phyloP scores from a whole-genome alignment of 2,113 vertebrate species.

The Serinus canaria region DNA sequence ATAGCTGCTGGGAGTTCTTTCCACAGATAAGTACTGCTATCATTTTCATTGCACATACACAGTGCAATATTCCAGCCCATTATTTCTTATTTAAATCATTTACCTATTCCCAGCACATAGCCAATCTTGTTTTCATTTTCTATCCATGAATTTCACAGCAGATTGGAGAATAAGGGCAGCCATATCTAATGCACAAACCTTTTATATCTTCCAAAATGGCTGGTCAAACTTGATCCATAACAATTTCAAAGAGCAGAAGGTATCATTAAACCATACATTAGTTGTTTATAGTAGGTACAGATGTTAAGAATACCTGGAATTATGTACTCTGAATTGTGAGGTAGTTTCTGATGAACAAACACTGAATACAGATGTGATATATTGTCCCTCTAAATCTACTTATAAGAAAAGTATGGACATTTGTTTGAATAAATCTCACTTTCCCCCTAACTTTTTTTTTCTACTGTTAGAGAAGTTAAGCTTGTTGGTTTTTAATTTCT shows the following conservation, averaged over 20 bases:
- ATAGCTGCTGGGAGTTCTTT: background rate
- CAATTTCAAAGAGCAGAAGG: background rate
- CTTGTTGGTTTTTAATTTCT: background rate
- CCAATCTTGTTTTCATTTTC: background rate
- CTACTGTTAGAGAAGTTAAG: background rate
- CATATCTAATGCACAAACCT: background rate
- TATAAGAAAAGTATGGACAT: background rate
- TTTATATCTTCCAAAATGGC: background rate
- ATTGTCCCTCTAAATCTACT: background rate
- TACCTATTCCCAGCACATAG: background rate
- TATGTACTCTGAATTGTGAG: background rate
- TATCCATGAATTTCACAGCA: background rate
- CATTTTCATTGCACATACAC: background rate
- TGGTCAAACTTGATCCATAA: background rate
- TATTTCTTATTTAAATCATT: background rate
- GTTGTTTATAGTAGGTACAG: background rate
- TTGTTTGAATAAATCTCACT: constrained; percentile 5
- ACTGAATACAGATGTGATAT: background rate
- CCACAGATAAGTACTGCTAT: background rate
- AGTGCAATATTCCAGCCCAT: background rate
- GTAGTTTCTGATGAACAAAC: background rate
- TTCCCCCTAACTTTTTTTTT: constrained; percentile 4
- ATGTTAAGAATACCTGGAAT: background rate
- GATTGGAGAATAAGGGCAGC: background rate
- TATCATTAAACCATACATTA: background rate